Evolutionary conservation across 2,113 vertebrate species (phyloP).

Genomic region (Nicator chloris): DNA sequence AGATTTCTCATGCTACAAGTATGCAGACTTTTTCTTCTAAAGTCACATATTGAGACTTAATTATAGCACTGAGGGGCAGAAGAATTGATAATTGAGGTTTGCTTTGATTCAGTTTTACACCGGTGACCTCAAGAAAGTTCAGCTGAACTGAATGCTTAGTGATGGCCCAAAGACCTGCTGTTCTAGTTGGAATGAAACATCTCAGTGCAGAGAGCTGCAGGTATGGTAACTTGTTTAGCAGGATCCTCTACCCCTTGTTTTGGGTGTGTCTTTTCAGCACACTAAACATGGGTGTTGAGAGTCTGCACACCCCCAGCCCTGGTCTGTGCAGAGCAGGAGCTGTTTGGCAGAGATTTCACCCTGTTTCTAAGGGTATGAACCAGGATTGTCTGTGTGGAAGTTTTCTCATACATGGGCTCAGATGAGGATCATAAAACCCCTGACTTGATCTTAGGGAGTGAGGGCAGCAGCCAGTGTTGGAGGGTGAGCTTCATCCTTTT

Average conservation of each 20-base stretch:
- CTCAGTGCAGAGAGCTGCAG: background rate
- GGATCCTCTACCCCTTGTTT: background rate
- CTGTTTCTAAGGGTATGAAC: background rate
- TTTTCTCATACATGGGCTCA: background rate
- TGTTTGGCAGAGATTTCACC: background rate
- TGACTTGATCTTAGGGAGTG: background rate
- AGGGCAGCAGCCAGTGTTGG: background rate
- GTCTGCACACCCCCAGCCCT: background rate
- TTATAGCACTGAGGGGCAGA: background rate
- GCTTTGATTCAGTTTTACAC: background rate
- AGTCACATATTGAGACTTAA: background rate
- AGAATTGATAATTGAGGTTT: background rate
- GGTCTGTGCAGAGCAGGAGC: background rate
- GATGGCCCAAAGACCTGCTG: background rate
- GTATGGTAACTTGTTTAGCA: background rate
- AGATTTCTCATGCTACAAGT: background rate
- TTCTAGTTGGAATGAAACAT: background rate
- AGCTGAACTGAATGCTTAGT: background rate
- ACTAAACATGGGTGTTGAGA: background rate
- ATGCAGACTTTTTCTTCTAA: background rate
- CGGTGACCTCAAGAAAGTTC: conserved; percentile 27
- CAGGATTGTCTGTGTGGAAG: background rate
- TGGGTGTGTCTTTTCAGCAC: conserved; percentile 16
- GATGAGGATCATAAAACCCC: background rate
- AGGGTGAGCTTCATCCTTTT: background rate